Evolutionary conservation across 2,888 invertebrate species (phyloP).

Genomic region (Drosophila algonquin): DNA sequence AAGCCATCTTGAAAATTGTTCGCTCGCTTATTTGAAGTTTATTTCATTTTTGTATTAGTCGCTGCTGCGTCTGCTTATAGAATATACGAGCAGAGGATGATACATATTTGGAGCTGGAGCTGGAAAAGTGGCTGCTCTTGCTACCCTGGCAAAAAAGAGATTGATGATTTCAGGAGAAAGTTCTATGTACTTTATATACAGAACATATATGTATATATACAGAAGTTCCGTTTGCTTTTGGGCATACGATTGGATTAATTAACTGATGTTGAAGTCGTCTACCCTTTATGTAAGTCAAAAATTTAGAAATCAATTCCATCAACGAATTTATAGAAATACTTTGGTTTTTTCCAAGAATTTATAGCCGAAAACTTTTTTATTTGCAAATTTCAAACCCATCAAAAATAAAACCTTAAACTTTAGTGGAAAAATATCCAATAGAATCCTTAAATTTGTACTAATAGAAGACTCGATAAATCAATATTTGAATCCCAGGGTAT

Average conservation of each 20-base stretch:
- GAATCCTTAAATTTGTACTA: not conserved
- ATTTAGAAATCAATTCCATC: no score
- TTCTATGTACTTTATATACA: not conserved
- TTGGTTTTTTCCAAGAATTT: no score
- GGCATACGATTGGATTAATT: not conserved
- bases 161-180: not conserved
- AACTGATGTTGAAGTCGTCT: no score
- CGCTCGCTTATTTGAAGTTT: slow-evolving; percentile 62
- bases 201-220: no score
- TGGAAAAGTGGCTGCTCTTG: not conserved
- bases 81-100: slow-evolving; percentile 12
- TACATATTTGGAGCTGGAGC: not conserved
- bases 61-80: not conserved
- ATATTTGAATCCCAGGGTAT: slow-evolving; percentile 15
- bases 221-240: slow-evolving; percentile 11
- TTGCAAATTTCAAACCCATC: no score
- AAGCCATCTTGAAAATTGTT: slow-evolving; percentile 50
- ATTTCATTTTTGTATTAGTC: slow-evolving; percentile 36
- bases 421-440: not conserved
- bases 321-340: no score
- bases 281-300: no score
- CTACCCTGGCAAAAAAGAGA: not conserved
- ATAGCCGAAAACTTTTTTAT: no score
- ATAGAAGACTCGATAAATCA: not conserved
- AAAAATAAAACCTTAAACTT: not conserved